Base-by-base conservation (phyloP, 2,797 vertebrate genomes). In the Amphiprion clarkii region DNA sequence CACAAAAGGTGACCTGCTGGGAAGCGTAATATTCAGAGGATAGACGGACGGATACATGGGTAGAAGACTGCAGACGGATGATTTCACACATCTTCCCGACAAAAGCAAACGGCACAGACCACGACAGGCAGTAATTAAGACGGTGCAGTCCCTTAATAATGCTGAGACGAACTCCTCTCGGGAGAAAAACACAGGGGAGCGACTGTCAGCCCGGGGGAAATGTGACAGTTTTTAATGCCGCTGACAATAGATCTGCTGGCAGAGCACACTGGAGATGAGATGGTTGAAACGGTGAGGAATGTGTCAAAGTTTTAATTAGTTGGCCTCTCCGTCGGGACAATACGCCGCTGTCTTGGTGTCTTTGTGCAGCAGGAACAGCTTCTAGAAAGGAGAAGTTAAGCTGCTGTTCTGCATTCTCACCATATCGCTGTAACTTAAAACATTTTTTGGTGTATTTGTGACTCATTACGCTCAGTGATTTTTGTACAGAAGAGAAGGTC, bases 251-350 rank as follows among this genome's bases (percentile, higher is more conserved):
- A 81, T 76, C 67, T 81, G 76, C 81, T 67, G 67, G 71, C 69
- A 5, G 67, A 78, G 79, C 72, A 16, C 76, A 27, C 51, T 2
- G 61, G 71, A 85, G 54, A 65, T 44, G 78, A 64, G 81, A 67
- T 4, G 36, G 62, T 53, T 54, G 67, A 71, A 71, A 62, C 66
- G 11, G 71, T 2, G 55, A 66, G 51, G 66, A 67, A 62, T 59
- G 63, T 76, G 75, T 83, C 44, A 81, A 62, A 75, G 63, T 78
- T 88, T 83, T 84, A 83, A 88, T 89, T 79, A 85, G 78, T 48
- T 40, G 49, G 64, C 63, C 68, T 69, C 67, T 51, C 58, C 6
- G 31, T 51, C 51, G 67, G 44, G 57, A 61, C 1, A 29, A 31
- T 33, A 9, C 69, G 0, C 23, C 0, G 48, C 5, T 4, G 16